Evolutionary conservation across 2,113 vertebrate genomes (phyloP).

Genomic region (Muscicapa adusta): DNA sequence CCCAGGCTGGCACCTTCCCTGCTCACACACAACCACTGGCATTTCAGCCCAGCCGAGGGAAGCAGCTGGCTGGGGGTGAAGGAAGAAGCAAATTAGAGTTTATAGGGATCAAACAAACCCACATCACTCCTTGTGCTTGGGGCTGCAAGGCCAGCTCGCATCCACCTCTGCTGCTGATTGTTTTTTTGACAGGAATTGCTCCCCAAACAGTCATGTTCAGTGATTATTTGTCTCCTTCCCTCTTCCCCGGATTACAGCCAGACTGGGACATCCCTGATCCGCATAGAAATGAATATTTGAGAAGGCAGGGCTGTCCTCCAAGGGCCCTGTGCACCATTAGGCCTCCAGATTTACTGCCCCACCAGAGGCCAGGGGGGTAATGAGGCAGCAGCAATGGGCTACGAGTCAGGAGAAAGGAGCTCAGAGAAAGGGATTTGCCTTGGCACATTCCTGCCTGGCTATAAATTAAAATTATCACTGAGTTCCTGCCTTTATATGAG

Average conservation of each 20-base stretch:
- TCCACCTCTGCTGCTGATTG: conserved; percentile 28
- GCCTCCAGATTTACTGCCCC: conserved; percentile 46
- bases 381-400: background rate
- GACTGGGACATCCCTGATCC: conserved; percentile 57
- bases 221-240: conserved; percentile 56
- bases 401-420: background rate
- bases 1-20: background rate
- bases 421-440: background rate
- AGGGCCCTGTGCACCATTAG: conserved; percentile 35
- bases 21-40: conserved; percentile 6
- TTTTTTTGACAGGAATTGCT: conserved; percentile 45
- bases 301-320: conserved; percentile 28
- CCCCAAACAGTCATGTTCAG: conserved; percentile 36
- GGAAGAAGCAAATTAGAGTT: conserved; percentile 24
- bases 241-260: conserved; percentile 42
- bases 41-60: background rate
- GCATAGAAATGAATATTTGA: conserved; percentile 66
- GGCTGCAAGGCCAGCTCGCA: background rate
- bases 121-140: conserved; percentile 19
- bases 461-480: background rate
- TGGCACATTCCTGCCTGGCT: background rate
- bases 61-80: conserved; percentile 40
- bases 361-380: conserved; percentile 16
- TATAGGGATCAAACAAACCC: background rate
- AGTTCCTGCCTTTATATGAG: background rate